These are phyloP conservation scores for Sorex fumeus DNA, from an alignment of 2,113 vertebrate genomes.

Conservation along the genomic window DNA sequence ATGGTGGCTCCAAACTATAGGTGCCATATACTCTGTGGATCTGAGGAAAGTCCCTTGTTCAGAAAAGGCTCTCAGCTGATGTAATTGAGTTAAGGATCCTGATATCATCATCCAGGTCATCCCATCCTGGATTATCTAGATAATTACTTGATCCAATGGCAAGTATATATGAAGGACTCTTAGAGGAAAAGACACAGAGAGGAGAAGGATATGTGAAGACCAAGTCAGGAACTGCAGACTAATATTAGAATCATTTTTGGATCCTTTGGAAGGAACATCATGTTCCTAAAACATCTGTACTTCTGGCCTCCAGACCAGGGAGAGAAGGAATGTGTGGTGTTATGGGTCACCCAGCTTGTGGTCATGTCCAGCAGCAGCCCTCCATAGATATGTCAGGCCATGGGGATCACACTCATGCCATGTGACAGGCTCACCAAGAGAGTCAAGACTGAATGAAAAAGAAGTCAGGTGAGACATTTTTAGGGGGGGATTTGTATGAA, in stretches of 20 bases:
- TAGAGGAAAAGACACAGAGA: background rate
- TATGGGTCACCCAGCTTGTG: background rate
- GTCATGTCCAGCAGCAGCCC: background rate
- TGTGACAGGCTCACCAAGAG: no score
- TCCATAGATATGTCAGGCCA: background rate
- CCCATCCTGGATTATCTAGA: background rate
- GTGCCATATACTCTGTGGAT: no score
- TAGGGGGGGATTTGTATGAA: background rate
- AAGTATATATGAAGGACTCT: background rate
- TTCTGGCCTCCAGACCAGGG: background rate
- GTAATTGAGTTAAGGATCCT: background rate
- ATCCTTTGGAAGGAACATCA: background rate
- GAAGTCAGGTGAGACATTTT: background rate
- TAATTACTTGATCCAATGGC: background rate
- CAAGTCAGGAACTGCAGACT: background rate
- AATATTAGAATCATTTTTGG: background rate
- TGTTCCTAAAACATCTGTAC: no score
- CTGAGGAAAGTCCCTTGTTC: no score
- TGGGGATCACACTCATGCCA: background rate
- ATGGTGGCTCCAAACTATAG: background rate
- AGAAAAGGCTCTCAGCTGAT: background rate
- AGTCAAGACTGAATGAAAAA: no score
- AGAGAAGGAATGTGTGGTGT: background rate
- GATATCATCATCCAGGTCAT: no score
- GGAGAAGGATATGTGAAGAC: background rate